These are phyloP conservation scores for Poecilia velifera DNA, from an alignment of 2,797 vertebrate genomes.

Conservation along the genomic window DNA sequence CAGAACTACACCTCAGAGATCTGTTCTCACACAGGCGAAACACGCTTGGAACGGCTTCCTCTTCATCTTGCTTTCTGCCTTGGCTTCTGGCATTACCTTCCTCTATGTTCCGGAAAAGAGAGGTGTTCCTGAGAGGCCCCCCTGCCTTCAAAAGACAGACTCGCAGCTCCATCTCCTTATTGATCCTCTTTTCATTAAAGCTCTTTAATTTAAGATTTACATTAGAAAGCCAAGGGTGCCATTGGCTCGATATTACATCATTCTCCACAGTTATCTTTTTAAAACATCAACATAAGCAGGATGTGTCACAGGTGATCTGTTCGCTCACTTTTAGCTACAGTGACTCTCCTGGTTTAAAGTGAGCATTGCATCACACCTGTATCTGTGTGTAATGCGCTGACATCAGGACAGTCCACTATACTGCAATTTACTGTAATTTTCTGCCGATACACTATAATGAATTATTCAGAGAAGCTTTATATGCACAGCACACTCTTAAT, in stretches of 20 bases:
- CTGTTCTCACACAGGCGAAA: not conserved
- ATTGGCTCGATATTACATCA: slow-evolving; percentile 11
- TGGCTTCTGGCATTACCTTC: not conserved
- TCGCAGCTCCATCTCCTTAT: slow-evolving; percentile 18
- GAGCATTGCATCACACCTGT: not conserved
- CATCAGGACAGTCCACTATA: not conserved
- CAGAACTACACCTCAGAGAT: not conserved
- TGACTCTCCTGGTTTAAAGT: not conserved
- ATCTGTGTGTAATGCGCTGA: not conserved
- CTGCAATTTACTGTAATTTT: not conserved
- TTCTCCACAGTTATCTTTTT: not conserved
- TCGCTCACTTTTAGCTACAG: not conserved
- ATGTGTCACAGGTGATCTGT: not conserved
- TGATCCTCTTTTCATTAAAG: slow-evolving; percentile 16
- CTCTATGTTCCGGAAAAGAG: not conserved
- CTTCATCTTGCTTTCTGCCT: not conserved
- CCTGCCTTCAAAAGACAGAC: slow-evolving; percentile 8
- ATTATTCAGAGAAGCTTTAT: slow-evolving; percentile 25
- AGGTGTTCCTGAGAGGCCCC: not conserved
- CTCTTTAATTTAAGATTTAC: slow-evolving; percentile 13
- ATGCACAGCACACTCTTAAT: slow-evolving; percentile 5
- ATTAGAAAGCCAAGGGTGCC: not conserved
- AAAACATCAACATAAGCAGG: not conserved
- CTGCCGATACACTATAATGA: slow-evolving; percentile 13
- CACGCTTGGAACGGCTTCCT: slow-evolving; percentile 5